Conservation (phyloP, 1,140 invertebrate genomes). For the Drosophila melanica region DNA sequence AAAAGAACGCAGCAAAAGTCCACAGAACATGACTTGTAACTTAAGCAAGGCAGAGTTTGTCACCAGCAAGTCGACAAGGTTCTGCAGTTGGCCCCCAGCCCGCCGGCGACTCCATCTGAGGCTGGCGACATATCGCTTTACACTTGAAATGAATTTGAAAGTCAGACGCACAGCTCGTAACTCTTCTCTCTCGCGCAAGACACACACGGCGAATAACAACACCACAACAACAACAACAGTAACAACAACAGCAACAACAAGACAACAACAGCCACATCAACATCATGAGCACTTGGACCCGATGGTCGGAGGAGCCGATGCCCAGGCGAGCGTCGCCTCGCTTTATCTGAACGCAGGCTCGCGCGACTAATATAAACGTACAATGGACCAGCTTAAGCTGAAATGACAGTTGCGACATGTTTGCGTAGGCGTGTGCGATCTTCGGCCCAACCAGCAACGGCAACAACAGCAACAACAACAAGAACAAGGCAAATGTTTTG, state of each 20-base stretch:
- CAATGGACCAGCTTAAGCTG: slow-evolving; percentile 82
- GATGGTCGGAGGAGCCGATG: slow-evolving; percentile 10
- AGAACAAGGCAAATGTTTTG: slow-evolving; percentile 73
- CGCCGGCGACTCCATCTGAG: not conserved
- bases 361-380: slow-evolving; percentile 82
- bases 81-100: not conserved
- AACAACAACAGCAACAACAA: slow-evolving; percentile 19
- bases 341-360: slow-evolving; percentile 55
- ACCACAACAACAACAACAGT: slow-evolving; percentile 11
- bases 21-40: slow-evolving; percentile 75
- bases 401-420: slow-evolving; percentile 84
- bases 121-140: slow-evolving; percentile 73
- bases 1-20: slow-evolving; percentile 41
- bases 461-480: slow-evolving; percentile 39
- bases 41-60: slow-evolving; percentile 71
- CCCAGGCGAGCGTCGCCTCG: not conserved
- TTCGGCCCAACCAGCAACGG: slow-evolving; percentile 45
- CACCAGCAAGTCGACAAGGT: slow-evolving; percentile 38
- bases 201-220: slow-evolving; percentile 32
- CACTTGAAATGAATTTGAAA: slow-evolving; percentile 82
- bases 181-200: slow-evolving; percentile 55
- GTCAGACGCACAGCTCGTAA: slow-evolving; percentile 76
- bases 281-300: slow-evolving; percentile 20
- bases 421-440: slow-evolving; percentile 83
- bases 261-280: slow-evolving; percentile 2